A percentile compares a stretch with the other conserved stretches of the same genome.
Evolutionary conservation across 2,113 vertebrate species (phyloP).

Genomic region (Glaucomys volans): DNA sequence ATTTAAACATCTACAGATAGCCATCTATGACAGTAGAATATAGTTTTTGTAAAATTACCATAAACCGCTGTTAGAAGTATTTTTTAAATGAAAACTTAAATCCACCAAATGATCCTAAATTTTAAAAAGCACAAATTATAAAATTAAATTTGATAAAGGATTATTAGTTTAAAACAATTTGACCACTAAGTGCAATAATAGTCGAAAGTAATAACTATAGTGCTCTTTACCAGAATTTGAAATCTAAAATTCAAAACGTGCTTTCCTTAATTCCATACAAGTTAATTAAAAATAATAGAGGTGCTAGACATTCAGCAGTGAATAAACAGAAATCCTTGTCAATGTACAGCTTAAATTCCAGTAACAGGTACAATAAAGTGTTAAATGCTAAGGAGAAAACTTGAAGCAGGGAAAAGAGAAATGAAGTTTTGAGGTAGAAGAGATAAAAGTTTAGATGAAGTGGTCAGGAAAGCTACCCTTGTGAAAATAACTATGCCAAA

Average conservation of each 20-base stretch:
- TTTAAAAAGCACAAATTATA: not conserved
- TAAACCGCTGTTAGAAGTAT: not conserved
- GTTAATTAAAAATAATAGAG: not conserved
- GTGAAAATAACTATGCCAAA: not conserved
- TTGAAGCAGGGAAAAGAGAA: not conserved
- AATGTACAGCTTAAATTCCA: not conserved
- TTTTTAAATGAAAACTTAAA: slow-evolving; percentile 63
- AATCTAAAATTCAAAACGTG: slow-evolving; percentile 46
- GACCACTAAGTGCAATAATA: not conserved
- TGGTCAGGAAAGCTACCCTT: not conserved
- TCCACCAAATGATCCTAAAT: not conserved
- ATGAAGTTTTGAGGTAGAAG: not conserved
- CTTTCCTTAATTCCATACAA: not conserved
- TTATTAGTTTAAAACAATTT: slow-evolving; percentile 33
- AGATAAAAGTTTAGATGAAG: not conserved
- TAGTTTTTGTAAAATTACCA: not conserved
- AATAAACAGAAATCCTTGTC: not conserved
- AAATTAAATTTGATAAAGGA: slow-evolving; percentile 34
- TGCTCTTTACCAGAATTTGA: not conserved
- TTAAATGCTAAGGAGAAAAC: slow-evolving; percentile 38
- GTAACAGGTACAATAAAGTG: not conserved
- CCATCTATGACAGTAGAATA: not conserved
- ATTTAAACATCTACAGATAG: not conserved
- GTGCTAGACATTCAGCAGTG: not conserved
- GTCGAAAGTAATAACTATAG: not conserved